phyloP scores from a whole-genome alignment of 2,888 invertebrate species.

The Geotrupes spiniger region DNA sequence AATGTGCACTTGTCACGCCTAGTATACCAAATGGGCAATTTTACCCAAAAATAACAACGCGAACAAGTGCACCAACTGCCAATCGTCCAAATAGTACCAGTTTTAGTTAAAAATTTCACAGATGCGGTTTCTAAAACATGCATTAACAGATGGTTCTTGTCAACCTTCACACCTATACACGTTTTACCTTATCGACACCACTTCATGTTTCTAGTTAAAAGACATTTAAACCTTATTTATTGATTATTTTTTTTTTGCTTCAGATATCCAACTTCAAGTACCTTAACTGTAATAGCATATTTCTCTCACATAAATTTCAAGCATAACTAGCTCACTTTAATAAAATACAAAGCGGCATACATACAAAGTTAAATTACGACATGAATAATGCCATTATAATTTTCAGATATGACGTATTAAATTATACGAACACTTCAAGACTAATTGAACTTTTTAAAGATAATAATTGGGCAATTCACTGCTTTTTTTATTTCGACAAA shows the following conservation, averaged over 20 bases:
- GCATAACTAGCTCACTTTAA: no score
- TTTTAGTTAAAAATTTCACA: not conserved
- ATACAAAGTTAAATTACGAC: no score
- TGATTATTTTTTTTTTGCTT: constrained; percentile 4
- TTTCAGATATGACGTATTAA: no score
- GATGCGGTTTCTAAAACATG: constrained; percentile 10
- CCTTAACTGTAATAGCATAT: not conserved
- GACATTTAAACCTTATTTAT: constrained; percentile 6
- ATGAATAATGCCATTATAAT: no score
- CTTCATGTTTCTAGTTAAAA: constrained; percentile 5
- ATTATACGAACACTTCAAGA: no score
- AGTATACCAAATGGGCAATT: constrained; percentile 29
- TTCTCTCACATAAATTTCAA: constrained; percentile 4
- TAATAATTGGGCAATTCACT: no score
- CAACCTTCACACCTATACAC: constrained; percentile 10
- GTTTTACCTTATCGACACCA: constrained; percentile 12
- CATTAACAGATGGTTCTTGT: constrained; percentile 11
- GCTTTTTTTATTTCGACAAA: no score
- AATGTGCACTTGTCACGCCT: constrained; percentile 36
- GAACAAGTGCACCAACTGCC: no score
- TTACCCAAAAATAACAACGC: not conserved
- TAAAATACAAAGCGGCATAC: no score
- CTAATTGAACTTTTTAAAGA: no score
- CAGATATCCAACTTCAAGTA: not conserved
- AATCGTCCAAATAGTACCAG: not conserved